A percentile compares a stretch with the other conserved stretches of the same genome.
phyloP scores from a whole-genome alignment of 1,140 invertebrate species.

The Sycophila sp. region DNA sequence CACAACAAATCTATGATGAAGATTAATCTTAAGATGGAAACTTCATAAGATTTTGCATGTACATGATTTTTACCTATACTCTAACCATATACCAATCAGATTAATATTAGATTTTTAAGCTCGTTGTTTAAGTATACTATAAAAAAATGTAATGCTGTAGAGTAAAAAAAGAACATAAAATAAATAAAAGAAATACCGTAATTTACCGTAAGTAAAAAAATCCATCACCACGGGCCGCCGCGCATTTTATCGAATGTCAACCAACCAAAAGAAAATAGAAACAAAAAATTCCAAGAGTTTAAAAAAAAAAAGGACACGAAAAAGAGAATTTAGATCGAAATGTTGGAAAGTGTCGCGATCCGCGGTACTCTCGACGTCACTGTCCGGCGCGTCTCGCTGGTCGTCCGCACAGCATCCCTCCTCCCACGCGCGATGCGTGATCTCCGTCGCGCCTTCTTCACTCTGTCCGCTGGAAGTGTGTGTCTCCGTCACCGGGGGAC shows the following conservation, averaged over 20 bases:
- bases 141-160: too few relatives aligned
- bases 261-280: background rate
- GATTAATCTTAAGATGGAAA: too few relatives aligned
- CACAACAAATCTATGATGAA: too few relatives aligned
- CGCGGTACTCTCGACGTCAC: constrained; percentile 9
- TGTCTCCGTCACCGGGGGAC: background rate
- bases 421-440: background rate
- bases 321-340: too few relatives aligned
- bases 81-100: too few relatives aligned
- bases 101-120: too few relatives aligned
- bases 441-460: background rate
- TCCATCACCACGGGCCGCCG: constrained; percentile 38
- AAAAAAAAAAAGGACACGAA: constrained; percentile 9
- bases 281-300: background rate
- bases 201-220: constrained; percentile 8
- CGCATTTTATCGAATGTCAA: constrained; percentile 38
- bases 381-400: too few relatives aligned
- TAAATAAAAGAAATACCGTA: background rate
- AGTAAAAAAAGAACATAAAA: background rate
- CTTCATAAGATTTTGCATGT: too few relatives aligned
- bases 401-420: too few relatives aligned
- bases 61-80: too few relatives aligned
- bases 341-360: background rate
- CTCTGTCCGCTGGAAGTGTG: background rate
- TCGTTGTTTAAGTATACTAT: too few relatives aligned